These are phyloP conservation scores for Aphodius granarius DNA, from an alignment of 2,888 invertebrate species.

Conservation along the genomic window DNA sequence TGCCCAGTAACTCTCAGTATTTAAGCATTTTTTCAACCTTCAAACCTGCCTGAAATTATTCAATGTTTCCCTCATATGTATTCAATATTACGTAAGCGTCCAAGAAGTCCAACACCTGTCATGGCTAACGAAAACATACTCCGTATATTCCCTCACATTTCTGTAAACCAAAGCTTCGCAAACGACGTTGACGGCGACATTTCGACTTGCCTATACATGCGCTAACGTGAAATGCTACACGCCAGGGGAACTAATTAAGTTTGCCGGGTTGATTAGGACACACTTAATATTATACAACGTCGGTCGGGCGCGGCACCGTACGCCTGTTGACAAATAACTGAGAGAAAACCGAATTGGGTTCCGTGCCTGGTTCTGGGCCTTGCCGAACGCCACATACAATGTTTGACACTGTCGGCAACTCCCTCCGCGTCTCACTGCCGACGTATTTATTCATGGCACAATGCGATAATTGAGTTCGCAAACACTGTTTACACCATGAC, in stretches of 20 bases:
- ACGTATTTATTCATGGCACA: slow-evolving; percentile 9
- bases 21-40: too few species aligned
- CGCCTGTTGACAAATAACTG: slow-evolving; percentile 19
- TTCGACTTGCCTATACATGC: neutral
- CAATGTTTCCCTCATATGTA: too few species aligned
- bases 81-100: too few species aligned
- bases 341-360: slow-evolving; percentile 17
- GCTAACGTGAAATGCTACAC: slow-evolving; percentile 11
- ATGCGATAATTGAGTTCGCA: slow-evolving; percentile 17
- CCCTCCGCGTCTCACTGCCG: neutral
- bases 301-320: neutral
- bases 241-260: slow-evolving; percentile 23
- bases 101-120: too few species aligned
- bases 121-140: too few species aligned
- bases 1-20: too few species aligned
- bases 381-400: neutral
- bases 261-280: slow-evolving; percentile 24
- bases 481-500: neutral
- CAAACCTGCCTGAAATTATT: too few species aligned
- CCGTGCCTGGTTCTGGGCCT: too few species aligned
- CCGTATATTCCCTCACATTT: too few species aligned
- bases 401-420: slow-evolving; percentile 5
- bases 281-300: slow-evolving; percentile 19
- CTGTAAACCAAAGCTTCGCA: too few species aligned
- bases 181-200: neutral